Base-by-base conservation (phyloP, 2,113 vertebrate genomes). In the Tauraco erythrolophus region DNA sequence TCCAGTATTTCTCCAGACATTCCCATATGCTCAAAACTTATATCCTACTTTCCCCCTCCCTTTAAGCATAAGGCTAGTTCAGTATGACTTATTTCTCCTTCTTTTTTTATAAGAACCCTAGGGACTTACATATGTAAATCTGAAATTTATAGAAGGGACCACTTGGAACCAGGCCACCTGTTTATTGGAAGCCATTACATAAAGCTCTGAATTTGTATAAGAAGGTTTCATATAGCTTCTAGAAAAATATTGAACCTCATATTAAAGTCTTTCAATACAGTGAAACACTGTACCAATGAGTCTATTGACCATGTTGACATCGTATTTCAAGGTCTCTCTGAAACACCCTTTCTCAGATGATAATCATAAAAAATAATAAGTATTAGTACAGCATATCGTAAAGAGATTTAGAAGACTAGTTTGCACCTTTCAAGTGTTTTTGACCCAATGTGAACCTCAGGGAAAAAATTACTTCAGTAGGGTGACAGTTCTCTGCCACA, bases 21-120 rank as follows among this genome's bases (percentile, higher is more conserved):
- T 84, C 10, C 27, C 46, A 66, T 61, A 48, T 39, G 28, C 8
- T 84, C 41, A 57, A 35, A 70, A 78, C 57, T 65, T n/a, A 53
- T 65, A 57, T 3, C 18, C 8, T 28, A 16, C 3, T 75, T 76
- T 57, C 5, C 3, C 4, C 9, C 15, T 3, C 2, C 5, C 8
- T n/a, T 43, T 30, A 58, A 72, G 28, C 35, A 35, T 18, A 51
- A 45, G 12, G 22, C 19, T 21, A 84, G 7, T 61, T 90, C 45
- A 78, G 10, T 9, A 46, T 48, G 12, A 3, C 23, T 41, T 66
- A 33, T 37, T 64, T 22, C 13, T 82, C 61, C 1, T 13, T 70
- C 2, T 60, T 68, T 88, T 43, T 23, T 41, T 23, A 22, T 28
- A 76, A 66, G 12, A 15, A 62, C 12, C 11, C 14, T 37, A 37